Base-by-base conservation (phyloP, 2,888 invertebrate genomes). In the Coelinius sp. region DNA sequence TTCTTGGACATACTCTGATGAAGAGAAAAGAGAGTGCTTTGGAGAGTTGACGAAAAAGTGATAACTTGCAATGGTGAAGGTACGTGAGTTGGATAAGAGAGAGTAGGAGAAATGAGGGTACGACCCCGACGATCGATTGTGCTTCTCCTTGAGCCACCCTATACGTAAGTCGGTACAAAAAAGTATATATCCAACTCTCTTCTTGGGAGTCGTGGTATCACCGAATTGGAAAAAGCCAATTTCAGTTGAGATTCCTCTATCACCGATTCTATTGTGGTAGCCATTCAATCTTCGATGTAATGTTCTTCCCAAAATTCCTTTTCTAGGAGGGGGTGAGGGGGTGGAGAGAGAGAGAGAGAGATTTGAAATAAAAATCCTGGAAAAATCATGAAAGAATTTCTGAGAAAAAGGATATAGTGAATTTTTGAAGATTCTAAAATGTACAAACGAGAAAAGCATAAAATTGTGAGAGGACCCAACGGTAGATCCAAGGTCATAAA, bases 81-180 rank as follows among this genome's bases (percentile, higher is more conserved):
- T 70, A 64, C 67, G 44, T 22, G 56, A 31, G 25, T 53, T 5
- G 53, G 25, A 53, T 53, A 53, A 67, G 22, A 46, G 7, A 10
- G 56, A 59, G 64, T 5, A 10, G 67, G 17, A 59, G 64, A 68
- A 62, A 52, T 65, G 59, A 67, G 63, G 49, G 41, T 73, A 73
- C 69, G 68, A 76, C 74, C 64, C 59, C 25, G 35, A 59, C 75
- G 76, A 78, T 78, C 78, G 78, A 78, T 78, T 76, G 78, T 75
- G 70, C 70, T 66, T 75, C 76, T 74, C 73, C 76, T 73, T 74
- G 71, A 74, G 49, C 68, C 73, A 75, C 72, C 73, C 75, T 20
- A 63, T 44, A 71, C 52, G 52, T 53, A 46, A 71, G 70, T 65
- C 68, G 63, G 68, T 56, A 63, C 24, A 52, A 70, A 66, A 70